Percentiles rank a stretch among this genome's conserved stretches.
phyloP scores from a whole-genome alignment of 2,888 invertebrate species.

The Thysanoteuthis rhombus region DNA sequence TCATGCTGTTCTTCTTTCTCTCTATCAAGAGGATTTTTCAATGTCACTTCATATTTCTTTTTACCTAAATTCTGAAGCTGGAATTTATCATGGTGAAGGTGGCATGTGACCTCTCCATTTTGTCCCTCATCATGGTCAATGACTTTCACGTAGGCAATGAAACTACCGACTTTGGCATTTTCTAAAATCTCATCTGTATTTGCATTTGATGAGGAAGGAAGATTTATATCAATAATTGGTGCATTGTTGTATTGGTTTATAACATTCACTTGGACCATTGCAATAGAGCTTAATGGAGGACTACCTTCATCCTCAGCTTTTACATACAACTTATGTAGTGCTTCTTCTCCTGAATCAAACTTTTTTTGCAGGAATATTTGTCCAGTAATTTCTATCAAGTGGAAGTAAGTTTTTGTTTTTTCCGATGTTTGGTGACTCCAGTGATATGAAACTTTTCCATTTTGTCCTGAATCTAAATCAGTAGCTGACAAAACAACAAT shows the following conservation, averaged over 20 bases:
- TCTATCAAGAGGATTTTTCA: neutral
- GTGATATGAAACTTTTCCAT: slow-evolving; percentile 15
- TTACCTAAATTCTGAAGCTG: neutral
- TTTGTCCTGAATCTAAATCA: slow-evolving; percentile 19
- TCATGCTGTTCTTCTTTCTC: neutral
- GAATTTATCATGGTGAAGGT: neutral
- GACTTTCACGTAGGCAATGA: neutral
- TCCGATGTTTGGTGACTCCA: neutral
- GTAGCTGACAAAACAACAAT: neutral
- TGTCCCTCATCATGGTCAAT: neutral
- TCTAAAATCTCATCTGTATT: neutral
- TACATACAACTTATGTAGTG: neutral
- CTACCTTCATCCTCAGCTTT: neutral
- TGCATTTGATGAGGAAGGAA: neutral
- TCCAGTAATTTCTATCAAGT: neutral
- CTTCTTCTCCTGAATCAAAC: neutral
- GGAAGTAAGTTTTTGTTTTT: neutral
- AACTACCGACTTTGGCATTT: neutral
- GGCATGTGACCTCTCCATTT: neutral
- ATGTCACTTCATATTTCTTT: neutral
- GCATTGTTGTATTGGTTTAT: neutral
- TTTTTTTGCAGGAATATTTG: neutral
- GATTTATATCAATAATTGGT: neutral
- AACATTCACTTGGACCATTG: neutral
- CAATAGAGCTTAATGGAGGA: neutral